Evolutionary conservation across 2,888 invertebrate genomes (phyloP).

Genomic region (Tanytarsus gracilentus): DNA sequence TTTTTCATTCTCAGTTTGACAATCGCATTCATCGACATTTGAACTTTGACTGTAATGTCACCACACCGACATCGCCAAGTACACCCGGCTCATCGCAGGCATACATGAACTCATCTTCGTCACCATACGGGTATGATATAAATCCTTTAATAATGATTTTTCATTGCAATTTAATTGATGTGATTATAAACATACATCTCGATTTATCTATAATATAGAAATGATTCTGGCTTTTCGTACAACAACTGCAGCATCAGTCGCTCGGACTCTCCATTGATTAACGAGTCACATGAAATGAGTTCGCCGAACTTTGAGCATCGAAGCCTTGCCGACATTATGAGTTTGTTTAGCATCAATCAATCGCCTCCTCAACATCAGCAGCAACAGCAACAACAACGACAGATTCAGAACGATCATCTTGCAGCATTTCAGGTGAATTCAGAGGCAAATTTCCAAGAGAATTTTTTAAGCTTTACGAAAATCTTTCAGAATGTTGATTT

Average conservation of each 20-base stretch:
- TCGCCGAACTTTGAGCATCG: slow-evolving; percentile 36
- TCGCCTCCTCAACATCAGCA: slow-evolving; percentile 30
- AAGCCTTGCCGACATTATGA: slow-evolving; percentile 40
- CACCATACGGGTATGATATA: slow-evolving; percentile 39
- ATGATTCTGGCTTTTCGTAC: slow-evolving; percentile 20
- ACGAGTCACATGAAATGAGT: slow-evolving; percentile 30
- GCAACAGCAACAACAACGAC: slow-evolving; percentile 1
- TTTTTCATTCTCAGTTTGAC: slow-evolving; percentile 39
- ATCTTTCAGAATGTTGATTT: neutral
- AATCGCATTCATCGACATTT: slow-evolving; percentile 42
- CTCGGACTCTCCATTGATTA: slow-evolving; percentile 42
- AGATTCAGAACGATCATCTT: neutral
- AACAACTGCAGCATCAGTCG: slow-evolving; percentile 34
- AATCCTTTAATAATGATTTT: neutral
- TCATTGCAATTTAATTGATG: too few relatives aligned
- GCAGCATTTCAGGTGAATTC: neutral
- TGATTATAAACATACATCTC: neutral
- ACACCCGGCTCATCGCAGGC: slow-evolving; percentile 42
- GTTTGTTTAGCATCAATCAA: neutral
- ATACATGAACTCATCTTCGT: slow-evolving; percentile 43
- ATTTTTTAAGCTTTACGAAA: too few relatives aligned
- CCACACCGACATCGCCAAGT: slow-evolving; percentile 44
- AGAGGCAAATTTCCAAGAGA: slow-evolving; percentile 29
- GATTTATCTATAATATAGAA: slow-evolving; percentile 1
- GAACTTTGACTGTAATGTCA: slow-evolving; percentile 41